Evolutionary conservation across 2,888 invertebrate genomes (phyloP).

Genomic region (Epinotia ramella): DNA sequence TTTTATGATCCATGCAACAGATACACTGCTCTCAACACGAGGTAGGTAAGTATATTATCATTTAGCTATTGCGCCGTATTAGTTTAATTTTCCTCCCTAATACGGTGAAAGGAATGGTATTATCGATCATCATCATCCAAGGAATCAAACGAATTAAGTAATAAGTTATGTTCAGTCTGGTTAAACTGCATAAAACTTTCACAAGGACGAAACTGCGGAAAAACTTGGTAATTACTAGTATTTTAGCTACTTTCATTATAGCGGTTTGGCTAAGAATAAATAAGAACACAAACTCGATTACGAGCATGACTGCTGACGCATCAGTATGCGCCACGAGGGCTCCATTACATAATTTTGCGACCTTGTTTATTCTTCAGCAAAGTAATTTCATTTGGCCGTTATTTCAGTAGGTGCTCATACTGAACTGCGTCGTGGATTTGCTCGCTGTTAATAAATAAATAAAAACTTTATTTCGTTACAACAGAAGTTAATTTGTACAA

Average conservation of each 20-base stretch:
- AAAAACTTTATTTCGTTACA: too few species aligned
- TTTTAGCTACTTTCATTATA: background rate
- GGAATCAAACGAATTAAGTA: background rate
- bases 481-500: too few species aligned
- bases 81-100: too few species aligned
- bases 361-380: constrained; percentile 25
- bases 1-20: background rate
- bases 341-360: constrained; percentile 21
- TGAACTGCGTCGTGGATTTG: background rate
- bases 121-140: background rate
- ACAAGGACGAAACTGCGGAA: background rate
- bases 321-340: constrained; percentile 20
- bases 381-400: constrained; percentile 24
- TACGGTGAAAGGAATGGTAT: background rate
- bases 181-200: background rate
- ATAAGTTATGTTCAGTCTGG: background rate
- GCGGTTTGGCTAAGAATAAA: background rate
- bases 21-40: background rate
- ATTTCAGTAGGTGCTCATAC: background rate
- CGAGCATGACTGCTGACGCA: background rate
- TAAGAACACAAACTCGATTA: constrained; percentile 1
- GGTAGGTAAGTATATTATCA: background rate
- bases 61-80: background rate
- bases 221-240: background rate
- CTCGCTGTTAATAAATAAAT: background rate